phyloP scores from a whole-genome alignment of 2,113 vertebrate species.

The Bubo blakistoni region DNA sequence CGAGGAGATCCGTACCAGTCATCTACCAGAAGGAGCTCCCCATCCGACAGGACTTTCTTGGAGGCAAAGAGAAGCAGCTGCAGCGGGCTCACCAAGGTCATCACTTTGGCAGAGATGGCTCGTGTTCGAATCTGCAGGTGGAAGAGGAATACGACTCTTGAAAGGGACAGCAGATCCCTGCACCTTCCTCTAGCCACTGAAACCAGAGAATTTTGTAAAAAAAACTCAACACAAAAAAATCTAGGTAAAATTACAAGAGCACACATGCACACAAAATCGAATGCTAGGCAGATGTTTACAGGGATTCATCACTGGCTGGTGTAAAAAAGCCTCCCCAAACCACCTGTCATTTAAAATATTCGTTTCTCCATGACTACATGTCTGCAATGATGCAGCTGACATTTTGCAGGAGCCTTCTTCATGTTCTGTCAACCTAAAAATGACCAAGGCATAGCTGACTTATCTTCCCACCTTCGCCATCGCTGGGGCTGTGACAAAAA shows the following conservation, averaged over 20 bases:
- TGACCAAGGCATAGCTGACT: background rate
- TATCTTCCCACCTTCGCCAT: background rate
- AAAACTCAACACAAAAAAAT: background rate
- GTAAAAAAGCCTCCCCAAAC: background rate
- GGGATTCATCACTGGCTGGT: background rate
- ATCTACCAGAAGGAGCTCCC: slow-evolving; percentile 84
- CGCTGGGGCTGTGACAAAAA: background rate
- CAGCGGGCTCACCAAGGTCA: slow-evolving; percentile 93
- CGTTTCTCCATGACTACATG: rapidly evolving
- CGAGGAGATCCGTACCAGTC: slow-evolving; percentile 81
- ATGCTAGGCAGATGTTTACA: background rate
- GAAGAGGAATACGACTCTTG: background rate
- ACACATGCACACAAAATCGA: rapidly evolving
- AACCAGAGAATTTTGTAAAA: background rate
- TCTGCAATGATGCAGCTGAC: background rate
- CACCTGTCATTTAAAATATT: background rate
- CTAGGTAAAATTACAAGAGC: background rate
- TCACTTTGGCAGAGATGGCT: slow-evolving; percentile 95
- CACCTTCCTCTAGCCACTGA: background rate
- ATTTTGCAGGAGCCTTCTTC: background rate
- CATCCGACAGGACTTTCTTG: slow-evolving; percentile 87
- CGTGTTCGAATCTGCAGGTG: slow-evolving; percentile 88
- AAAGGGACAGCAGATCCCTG: background rate
- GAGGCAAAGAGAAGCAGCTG: slow-evolving; percentile 93
- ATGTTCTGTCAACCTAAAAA: background rate